Conservation (phyloP, 2,888 invertebrate species). For the Dicyrtomina minuta region DNA sequence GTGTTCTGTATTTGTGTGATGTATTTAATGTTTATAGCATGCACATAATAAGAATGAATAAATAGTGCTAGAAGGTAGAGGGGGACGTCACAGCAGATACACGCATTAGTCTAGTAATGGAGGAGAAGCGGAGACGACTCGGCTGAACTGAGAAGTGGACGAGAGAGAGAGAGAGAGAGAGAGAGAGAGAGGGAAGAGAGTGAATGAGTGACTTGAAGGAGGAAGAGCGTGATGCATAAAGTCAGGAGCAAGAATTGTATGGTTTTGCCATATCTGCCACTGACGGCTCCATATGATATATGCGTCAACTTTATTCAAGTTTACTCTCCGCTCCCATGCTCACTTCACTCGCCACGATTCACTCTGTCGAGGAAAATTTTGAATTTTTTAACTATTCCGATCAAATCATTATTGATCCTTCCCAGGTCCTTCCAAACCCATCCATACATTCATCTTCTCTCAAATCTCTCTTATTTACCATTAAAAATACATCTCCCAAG, state of each 20-base stretch:
- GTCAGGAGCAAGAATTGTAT: constrained; percentile 8
- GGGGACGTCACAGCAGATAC: neutral
- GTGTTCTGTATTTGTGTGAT: neutral
- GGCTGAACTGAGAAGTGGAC: neutral
- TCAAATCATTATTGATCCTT: constrained; percentile 34
- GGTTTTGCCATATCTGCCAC: constrained; percentile 39
- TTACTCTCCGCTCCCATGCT: constrained; percentile 27
- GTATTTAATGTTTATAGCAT: neutral
- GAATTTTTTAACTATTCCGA: constrained; percentile 35
- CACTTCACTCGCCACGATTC: constrained; percentile 34
- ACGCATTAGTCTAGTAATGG: neutral
- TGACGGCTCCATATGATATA: constrained; percentile 46
- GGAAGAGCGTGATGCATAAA: constrained; percentile 1
- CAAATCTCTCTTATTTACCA: constrained; percentile 25
- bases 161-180: constrained; percentile 5
- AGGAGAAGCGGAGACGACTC: neutral
- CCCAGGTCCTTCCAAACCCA: constrained; percentile 11
- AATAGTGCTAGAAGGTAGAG: neutral
- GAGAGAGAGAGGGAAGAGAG: no score
- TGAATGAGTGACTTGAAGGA: no score
- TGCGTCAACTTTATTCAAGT: constrained; percentile 41
- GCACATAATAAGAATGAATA: neutral
- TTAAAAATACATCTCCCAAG: constrained; percentile 9
- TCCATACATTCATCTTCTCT: constrained; percentile 22
- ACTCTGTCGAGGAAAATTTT: constrained; percentile 33